These are phyloP conservation scores for Drosophila suboccidentalis DNA, from an alignment of 2,888 invertebrate species.

Conservation along the genomic window DNA sequence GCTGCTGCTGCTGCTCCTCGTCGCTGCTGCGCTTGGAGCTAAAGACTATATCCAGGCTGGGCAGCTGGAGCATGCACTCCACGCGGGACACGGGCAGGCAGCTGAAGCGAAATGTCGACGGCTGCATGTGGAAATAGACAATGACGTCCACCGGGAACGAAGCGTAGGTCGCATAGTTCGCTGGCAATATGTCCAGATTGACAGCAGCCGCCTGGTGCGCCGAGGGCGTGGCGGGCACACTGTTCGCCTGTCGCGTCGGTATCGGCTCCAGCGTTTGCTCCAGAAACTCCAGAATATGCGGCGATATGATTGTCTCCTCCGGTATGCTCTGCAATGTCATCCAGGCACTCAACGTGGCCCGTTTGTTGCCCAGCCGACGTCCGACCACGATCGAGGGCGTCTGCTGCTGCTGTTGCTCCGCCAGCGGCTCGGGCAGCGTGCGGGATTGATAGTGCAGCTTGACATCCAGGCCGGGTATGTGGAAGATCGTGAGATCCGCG, in stretches of 20 bases:
- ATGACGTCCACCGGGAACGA: constrained; percentile 99
- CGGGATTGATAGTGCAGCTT: constrained; percentile 94
- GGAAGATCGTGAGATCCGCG: constrained; percentile 94
- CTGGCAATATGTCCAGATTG: constrained; percentile 88
- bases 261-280: constrained; percentile 99
- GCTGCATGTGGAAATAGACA: constrained; percentile 99
- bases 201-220: constrained; percentile 83
- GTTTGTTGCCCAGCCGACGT: constrained; percentile 91
- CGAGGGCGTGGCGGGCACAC: constrained; percentile 81
- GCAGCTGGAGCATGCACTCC: constrained; percentile 97
- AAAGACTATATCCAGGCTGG: constrained; percentile 98
- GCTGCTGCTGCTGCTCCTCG: constrained; percentile 84
- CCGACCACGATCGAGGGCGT: constrained; percentile 39
- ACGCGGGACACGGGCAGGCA: constrained; percentile 98
- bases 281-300: constrained; percentile 97
- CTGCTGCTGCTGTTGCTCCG: constrained; percentile 37
- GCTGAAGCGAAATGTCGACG: constrained; percentile 97
- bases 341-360: constrained; percentile 96
- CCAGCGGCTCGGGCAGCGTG: constrained; percentile 88
- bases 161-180: constrained; percentile 93
- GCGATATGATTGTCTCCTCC: constrained; percentile 98
- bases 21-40: constrained; percentile 96
- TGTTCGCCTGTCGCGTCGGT: constrained; percentile 88
- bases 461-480: constrained; percentile 96
- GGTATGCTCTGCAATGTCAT: constrained; percentile 98